Evolutionary conservation across 1,140 invertebrate species (phyloP).

Genomic region (Aphaenogaster floridana): DNA sequence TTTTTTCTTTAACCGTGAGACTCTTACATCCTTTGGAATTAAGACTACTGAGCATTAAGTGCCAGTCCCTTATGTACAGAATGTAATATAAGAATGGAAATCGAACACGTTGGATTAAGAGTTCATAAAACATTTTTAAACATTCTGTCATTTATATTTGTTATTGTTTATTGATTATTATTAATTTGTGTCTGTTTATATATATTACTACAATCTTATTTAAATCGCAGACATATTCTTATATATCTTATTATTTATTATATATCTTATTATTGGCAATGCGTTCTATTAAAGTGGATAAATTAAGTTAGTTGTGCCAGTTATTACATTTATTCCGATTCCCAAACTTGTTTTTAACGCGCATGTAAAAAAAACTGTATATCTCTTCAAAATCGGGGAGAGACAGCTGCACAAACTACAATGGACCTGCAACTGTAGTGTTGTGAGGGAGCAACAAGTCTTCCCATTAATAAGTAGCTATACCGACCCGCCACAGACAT

Average conservation of each 20-base stretch:
- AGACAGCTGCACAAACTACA: not conserved
- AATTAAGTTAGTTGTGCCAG: not conserved
- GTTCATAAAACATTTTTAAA: not conserved
- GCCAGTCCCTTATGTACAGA: not conserved
- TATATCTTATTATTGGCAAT: not conserved
- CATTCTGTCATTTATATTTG: not conserved
- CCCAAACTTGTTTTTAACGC: not conserved
- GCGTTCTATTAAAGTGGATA: not conserved
- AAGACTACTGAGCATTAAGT: not conserved
- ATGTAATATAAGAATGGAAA: slow-evolving; percentile 3
- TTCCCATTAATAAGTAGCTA: slow-evolving; percentile 68
- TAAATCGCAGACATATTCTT: not conserved
- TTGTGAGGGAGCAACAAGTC: slow-evolving; percentile 67
- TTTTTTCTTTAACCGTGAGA: slow-evolving; percentile 2
- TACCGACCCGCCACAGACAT: slow-evolving; percentile 31
- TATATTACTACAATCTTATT: not conserved
- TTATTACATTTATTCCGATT: not conserved
- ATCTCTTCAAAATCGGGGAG: not conserved
- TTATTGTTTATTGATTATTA: slow-evolving; percentile 6
- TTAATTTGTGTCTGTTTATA: not conserved
- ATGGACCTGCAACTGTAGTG: not conserved
- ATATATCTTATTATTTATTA: not conserved
- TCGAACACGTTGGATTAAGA: not conserved
- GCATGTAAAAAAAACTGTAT: not conserved
- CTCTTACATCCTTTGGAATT: slow-evolving; percentile 4